Evolutionary conservation across 2,113 vertebrate genomes (phyloP).

Genomic region (Tetrao urogallus): DNA sequence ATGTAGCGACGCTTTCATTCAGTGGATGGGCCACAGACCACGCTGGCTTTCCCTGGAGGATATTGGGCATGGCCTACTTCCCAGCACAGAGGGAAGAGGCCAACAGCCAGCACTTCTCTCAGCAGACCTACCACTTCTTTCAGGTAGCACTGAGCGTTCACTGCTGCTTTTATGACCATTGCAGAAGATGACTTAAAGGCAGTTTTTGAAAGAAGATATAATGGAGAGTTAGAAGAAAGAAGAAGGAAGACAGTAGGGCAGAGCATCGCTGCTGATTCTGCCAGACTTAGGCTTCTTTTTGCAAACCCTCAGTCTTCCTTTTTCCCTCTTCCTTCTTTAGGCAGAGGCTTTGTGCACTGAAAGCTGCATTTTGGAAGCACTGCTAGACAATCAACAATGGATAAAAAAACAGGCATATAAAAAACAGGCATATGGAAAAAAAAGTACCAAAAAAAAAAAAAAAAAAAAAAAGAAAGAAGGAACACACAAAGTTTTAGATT

Average conservation of each 20-base stretch:
- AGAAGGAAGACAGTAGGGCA: not conserved
- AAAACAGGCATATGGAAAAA: not conserved
- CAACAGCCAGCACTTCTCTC: not conserved
- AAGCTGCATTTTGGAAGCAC: not conserved
- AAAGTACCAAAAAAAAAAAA: not conserved
- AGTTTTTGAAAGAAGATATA: not conserved
- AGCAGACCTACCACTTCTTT: not conserved
- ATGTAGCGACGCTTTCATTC: not conserved
- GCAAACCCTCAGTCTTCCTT: not conserved
- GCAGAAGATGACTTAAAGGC: not conserved
- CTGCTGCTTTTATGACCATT: not conserved
- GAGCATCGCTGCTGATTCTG: not conserved
- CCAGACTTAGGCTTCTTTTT: not conserved
- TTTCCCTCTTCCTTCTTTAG: not conserved
- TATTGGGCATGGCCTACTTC: not conserved
- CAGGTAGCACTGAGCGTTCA: not conserved
- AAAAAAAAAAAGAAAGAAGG: not conserved
- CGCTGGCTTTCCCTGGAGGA: not conserved
- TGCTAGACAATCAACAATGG: fast-evolving
- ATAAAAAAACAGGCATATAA: not conserved
- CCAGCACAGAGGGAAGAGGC: not conserved
- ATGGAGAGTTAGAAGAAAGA: not conserved
- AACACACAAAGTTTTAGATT: not conserved
- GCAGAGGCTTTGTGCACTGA: not conserved
- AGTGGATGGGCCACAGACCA: not conserved